Base-by-base conservation (phyloP, 2,113 vertebrate genomes). In the Danionella cerebrum region DNA sequence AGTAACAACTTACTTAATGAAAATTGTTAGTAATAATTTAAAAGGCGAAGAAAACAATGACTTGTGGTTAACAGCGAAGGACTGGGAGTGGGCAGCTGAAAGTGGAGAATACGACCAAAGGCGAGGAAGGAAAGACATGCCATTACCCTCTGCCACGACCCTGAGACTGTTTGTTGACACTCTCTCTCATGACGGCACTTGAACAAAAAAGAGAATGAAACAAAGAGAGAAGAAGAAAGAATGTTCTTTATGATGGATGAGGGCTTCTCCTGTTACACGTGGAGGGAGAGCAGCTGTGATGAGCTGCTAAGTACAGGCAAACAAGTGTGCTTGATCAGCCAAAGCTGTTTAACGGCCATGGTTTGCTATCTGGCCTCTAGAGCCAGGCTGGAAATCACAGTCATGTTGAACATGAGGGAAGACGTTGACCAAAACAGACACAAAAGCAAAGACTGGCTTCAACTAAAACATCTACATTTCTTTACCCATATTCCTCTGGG, bases 271-370 rank as follows among this genome's bases (percentile, higher is more conserved):
- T 80, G 82, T 85, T 87, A 87, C 84, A 77, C 87, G 87, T 87
- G 87, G 91, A 89, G 73, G 80, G 89, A 86, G 90, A 84, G 88
- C 93, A 94, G 91, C 92, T 93, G 92, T 88, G 87, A 88, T 83
- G 85, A 90, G 88, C 88, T 92, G 90, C 88, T 91, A 84, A 85
- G 83, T 84, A 88, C 88, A 91, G 84, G 87, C 88, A 92, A 94
- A 91, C 87, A 90, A 91, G 89, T 84, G 82, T 82, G 81, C 80
- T 41, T 83, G 82, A 87, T 89, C 87, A 89, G 87, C 87, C 78
- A 85, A 70, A 80, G 54, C 29, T 42, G 51, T 54, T 60, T 66
- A 69, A 63, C 65, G 42, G 51, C 24, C 39, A 60, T 38, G 55
- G 55, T 84, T 81, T 41, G 22, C 35, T 63, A 55, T 65, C 44